Evolutionary conservation across 2,797 vertebrate species (phyloP).

Genomic region (Champsocephalus gunnari): DNA sequence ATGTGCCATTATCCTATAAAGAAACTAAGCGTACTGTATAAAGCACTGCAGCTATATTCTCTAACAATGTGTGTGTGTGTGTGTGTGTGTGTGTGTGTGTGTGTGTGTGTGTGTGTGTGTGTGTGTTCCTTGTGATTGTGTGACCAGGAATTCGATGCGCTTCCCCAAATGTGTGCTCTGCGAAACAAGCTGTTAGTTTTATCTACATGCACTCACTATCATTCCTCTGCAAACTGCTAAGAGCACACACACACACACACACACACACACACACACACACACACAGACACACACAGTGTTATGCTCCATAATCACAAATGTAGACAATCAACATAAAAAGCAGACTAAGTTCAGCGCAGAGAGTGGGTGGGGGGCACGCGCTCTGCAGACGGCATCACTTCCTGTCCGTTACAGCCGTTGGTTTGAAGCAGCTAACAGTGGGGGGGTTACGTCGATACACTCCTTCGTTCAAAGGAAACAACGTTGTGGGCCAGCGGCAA

Average conservation of each 20-base stretch:
- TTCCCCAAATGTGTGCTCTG: slow-evolving; percentile 40
- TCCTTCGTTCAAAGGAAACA: slow-evolving; percentile 42
- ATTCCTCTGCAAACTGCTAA: slow-evolving; percentile 23
- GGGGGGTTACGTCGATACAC: slow-evolving; percentile 28
- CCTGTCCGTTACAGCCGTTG: slow-evolving; percentile 45
- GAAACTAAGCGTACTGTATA: neutral
- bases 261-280: neutral
- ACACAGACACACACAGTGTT: slow-evolving; percentile 7
- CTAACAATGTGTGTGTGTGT: too few relatives aligned
- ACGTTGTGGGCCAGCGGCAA: slow-evolving; percentile 13
- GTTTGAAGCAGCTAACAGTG: slow-evolving; percentile 55
- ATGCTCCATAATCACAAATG: slow-evolving; percentile 54
- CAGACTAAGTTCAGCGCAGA: slow-evolving; percentile 43
- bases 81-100: too few relatives aligned
- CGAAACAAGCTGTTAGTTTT: slow-evolving; percentile 30
- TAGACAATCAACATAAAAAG: slow-evolving; percentile 65
- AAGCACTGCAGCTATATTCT: too few relatives aligned
- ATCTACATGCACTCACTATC: slow-evolving; percentile 1
- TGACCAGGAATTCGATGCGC: slow-evolving; percentile 26
- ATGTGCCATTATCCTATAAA: neutral
- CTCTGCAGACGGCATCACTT: slow-evolving; percentile 64
- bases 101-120: too few relatives aligned
- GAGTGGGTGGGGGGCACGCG: slow-evolving; percentile 52
- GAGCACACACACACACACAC: slow-evolving; percentile 14
- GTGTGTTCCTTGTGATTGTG: slow-evolving; percentile 15